Conservation (phyloP, 2,888 invertebrate species). For the Lepidochrysops patricia region DNA sequence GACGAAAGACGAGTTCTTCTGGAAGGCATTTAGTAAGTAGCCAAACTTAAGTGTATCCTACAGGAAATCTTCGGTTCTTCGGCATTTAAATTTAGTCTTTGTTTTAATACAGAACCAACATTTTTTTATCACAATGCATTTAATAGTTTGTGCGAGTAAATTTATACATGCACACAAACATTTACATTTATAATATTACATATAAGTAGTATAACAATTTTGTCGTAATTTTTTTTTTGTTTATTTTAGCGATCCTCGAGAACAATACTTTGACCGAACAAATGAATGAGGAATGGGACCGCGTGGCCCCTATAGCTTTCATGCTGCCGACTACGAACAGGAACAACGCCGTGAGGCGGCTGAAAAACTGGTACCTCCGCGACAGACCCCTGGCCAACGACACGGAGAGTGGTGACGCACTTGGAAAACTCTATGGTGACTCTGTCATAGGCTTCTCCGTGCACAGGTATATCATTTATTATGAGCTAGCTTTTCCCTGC, state of each 20-base stretch:
- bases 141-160: too few relatives aligned
- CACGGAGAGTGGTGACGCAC: conserved; percentile 16
- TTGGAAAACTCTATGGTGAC: conserved; percentile 28
- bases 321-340: conserved; percentile 74
- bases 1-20: conserved; percentile 75
- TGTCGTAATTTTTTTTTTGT: background rate
- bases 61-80: too few relatives aligned
- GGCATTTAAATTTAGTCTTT: too few relatives aligned
- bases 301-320: conserved; percentile 78
- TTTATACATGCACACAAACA: too few relatives aligned
- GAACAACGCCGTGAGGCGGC: background rate
- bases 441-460: conserved; percentile 27
- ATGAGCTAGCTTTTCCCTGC: too few relatives aligned
- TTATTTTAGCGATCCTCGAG: conserved; percentile 6
- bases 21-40: conserved; percentile 63
- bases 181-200: too few relatives aligned
- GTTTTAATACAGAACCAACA: too few relatives aligned
- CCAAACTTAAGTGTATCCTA: background rate
- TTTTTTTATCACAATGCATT: too few relatives aligned
- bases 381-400: conserved; percentile 27
- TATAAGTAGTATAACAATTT: background rate
- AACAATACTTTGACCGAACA: conserved; percentile 68
- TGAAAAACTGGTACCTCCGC: conserved; percentile 40
- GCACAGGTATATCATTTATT: too few relatives aligned
- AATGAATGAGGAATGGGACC: conserved; percentile 76